phyloP scores from a whole-genome alignment of 2,888 invertebrate species.

The Neoascia interrupta region DNA sequence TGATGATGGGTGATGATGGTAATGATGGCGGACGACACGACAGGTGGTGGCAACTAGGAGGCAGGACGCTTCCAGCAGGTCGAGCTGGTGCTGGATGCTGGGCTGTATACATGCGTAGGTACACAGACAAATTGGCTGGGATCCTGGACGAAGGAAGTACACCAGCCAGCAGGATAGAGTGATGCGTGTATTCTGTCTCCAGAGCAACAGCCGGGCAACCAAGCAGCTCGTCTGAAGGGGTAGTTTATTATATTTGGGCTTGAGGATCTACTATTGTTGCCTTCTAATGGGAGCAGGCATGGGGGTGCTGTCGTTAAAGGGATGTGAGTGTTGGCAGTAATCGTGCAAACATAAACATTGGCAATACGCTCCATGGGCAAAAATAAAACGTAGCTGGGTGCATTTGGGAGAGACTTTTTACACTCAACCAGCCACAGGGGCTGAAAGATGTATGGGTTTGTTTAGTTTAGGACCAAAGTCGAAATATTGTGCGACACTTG shows the following conservation, averaged over 20 bases:
- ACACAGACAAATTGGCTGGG: slow-evolving; percentile 53
- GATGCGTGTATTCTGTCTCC: neutral
- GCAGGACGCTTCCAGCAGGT: neutral
- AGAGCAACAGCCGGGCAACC: slow-evolving; percentile 31
- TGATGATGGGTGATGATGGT: slow-evolving; percentile 28
- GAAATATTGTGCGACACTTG: too few species aligned
- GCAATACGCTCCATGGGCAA: too few species aligned
- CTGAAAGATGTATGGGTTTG: too few species aligned
- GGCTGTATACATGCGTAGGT: slow-evolving; percentile 2
- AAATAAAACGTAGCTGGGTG: too few species aligned
- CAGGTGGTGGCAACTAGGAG: slow-evolving; percentile 2
- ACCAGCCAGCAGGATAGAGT: too few species aligned
- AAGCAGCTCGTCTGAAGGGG: slow-evolving; percentile 36
- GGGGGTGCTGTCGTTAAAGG: neutral
- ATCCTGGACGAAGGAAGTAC: slow-evolving; percentile 7
- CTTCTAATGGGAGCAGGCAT: neutral
- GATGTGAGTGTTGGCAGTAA: neutral
- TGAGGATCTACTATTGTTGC: slow-evolving; percentile 34
- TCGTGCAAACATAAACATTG: too few species aligned
- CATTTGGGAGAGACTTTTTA: too few species aligned
- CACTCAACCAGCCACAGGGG: too few species aligned
- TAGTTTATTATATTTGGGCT: slow-evolving; percentile 14
- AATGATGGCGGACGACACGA: slow-evolving; percentile 14
- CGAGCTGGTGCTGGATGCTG: slow-evolving; percentile 25
- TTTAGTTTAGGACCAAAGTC: too few species aligned